These are phyloP conservation scores for Xiphophorus couchianus DNA, from an alignment of 2,113 vertebrate genomes.

Conservation along the genomic window DNA sequence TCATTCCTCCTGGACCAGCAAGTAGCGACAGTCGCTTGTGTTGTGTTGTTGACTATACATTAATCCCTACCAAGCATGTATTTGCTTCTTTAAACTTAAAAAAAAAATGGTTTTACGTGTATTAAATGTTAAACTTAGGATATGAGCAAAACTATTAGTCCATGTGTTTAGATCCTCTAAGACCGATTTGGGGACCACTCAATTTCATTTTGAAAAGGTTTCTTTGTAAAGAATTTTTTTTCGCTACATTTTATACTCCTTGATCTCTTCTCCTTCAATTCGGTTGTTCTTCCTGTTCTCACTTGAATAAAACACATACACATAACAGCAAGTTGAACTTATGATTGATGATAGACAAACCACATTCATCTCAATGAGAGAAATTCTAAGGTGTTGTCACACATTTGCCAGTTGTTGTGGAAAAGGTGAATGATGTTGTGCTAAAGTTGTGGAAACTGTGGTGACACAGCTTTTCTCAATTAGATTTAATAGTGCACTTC, in stretches of 20 bases:
- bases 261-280: neutral
- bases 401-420: constrained; percentile 50
- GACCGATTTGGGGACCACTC: neutral
- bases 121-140: neutral
- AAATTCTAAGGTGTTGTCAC: constrained; percentile 49
- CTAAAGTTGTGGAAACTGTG: constrained; percentile 60
- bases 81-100: neutral
- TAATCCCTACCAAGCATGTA: neutral
- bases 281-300: constrained; percentile 31
- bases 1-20: too few species aligned
- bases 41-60: too few species aligned
- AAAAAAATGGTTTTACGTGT: neutral
- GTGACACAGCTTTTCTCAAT: constrained; percentile 52
- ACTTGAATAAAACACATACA: constrained; percentile 6
- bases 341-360: constrained; percentile 45
- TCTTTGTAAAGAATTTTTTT: neutral
- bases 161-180: too few species aligned
- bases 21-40: too few species aligned
- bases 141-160: neutral
- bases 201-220: neutral
- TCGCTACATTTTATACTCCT: neutral
- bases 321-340: constrained; percentile 17
- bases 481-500: constrained; percentile 50
- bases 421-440: constrained; percentile 37
- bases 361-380: constrained; percentile 45